Percentiles rank a stretch among this genome's conserved stretches.
Evolutionary conservation across 2,888 invertebrate species (phyloP).

Genomic region (Tenthredo mesomela): DNA sequence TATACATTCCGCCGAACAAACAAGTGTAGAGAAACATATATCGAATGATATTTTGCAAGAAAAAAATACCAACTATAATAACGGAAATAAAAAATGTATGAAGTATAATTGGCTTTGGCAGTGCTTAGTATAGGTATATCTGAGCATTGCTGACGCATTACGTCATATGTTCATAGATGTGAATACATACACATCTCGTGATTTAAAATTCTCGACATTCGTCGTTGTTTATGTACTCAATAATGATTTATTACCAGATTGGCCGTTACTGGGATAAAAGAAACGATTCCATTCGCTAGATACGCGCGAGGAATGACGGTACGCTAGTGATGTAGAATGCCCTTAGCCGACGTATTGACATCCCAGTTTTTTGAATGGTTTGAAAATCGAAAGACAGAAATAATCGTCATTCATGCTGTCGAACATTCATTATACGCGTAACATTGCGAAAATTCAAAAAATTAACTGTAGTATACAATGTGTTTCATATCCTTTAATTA

Average conservation of each 20-base stretch:
- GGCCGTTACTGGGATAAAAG: neutral
- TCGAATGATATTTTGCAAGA: neutral
- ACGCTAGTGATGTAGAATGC: neutral
- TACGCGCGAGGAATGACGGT: neutral
- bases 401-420: neutral
- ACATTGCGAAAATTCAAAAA: neutral
- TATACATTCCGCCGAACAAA: neutral
- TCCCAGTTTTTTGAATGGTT: neutral
- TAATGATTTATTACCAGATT: neutral
- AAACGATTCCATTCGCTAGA: neutral
- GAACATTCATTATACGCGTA: neutral
- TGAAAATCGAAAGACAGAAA: neutral
- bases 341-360: neutral
- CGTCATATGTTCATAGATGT: neutral
- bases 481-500: neutral
- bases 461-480: neutral
- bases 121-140: neutral
- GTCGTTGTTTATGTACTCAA: neutral
- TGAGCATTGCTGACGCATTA: neutral
- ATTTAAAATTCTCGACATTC: conserved; percentile 26
- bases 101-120: neutral
- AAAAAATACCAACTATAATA: neutral
- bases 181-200: neutral
- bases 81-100: neutral
- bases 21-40: neutral